Evolutionary conservation across 2,888 invertebrate species (phyloP).

Genomic region (Morinoia aosen): DNA sequence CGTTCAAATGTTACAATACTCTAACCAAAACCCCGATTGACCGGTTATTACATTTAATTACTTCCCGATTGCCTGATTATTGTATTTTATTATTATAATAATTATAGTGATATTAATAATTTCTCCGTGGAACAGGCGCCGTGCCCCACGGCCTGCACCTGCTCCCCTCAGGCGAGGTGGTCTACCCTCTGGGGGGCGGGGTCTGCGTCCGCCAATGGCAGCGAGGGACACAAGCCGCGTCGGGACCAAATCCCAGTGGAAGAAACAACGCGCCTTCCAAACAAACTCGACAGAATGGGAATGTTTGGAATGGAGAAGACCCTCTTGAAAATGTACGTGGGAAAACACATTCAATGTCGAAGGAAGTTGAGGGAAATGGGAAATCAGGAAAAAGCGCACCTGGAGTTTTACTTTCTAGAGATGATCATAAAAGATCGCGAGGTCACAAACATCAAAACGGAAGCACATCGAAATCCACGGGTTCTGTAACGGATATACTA

Average conservation of each 20-base stretch:
- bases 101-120: too few species aligned
- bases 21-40: too few species aligned
- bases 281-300: too few species aligned
- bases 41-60: too few species aligned
- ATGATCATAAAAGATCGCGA: not conserved
- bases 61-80: too few species aligned
- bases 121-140: constrained; percentile 70
- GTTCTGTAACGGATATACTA: not conserved
- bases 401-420: not conserved
- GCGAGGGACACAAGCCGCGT: not conserved
- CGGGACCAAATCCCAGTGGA: not conserved
- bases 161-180: constrained; percentile 80
- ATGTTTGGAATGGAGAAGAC: not conserved
- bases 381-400: not conserved
- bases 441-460: not conserved
- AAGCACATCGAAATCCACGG: not conserved
- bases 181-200: constrained; percentile 69
- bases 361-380: not conserved
- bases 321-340: too few species aligned
- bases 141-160: constrained; percentile 77
- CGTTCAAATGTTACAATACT: too few species aligned
- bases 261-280: not conserved
- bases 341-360: not conserved
- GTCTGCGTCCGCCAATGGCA: constrained; percentile 74
- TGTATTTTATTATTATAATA: too few species aligned